Conservation (phyloP, 2,797 vertebrate species). For the Eutrigla gurnardus region DNA sequence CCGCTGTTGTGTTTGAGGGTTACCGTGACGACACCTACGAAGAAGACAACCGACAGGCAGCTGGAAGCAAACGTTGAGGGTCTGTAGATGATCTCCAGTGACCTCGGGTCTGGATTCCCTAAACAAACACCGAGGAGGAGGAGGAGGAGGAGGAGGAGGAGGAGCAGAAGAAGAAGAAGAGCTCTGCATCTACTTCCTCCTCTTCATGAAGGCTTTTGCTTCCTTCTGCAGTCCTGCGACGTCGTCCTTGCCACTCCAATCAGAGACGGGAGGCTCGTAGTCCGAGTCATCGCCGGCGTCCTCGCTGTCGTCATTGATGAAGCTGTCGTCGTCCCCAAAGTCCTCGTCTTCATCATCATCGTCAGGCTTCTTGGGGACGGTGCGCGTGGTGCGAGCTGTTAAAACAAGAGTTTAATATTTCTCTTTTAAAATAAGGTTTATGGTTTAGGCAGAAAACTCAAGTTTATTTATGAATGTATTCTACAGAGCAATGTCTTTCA, state of each 20-base stretch:
- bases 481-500: too few relatives aligned
- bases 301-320: constrained; percentile 79
- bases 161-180: background rate
- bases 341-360: constrained; percentile 43
- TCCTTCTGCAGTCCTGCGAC: constrained; percentile 66
- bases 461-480: too few relatives aligned
- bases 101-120: too few relatives aligned
- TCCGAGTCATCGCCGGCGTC: constrained; percentile 74
- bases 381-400: constrained; percentile 36
- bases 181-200: constrained; percentile 54
- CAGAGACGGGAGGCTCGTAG: constrained; percentile 68
- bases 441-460: background rate
- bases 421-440: background rate
- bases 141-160: too few relatives aligned
- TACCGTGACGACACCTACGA: background rate
- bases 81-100: too few relatives aligned
- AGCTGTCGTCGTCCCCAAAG: constrained; percentile 74
- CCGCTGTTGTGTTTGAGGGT: background rate
- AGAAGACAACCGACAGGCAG: background rate
- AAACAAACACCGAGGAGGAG: too few relatives aligned
- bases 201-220: constrained; percentile 64
- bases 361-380: background rate
- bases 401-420: background rate
- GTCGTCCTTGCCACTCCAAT: constrained; percentile 69
- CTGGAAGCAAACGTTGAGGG: background rate